Evolutionary conservation across 1,140 invertebrate genomes (phyloP), one percentile per base, ranked within the genome.

Genomic region (Drosophila prosaltans): DNA sequence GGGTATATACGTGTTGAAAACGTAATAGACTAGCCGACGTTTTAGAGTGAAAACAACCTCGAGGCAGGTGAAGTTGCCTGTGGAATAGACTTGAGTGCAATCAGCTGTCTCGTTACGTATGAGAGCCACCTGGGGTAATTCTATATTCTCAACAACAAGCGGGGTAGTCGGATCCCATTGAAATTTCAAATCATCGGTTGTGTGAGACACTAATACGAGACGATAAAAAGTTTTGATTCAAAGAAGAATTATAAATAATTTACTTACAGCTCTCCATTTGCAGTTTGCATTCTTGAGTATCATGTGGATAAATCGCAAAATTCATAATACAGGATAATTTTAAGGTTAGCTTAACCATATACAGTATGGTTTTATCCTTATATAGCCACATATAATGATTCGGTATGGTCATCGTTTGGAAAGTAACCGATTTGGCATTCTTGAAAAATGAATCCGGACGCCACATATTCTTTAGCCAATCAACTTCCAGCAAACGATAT

Each of bases 351-450:
- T 97, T 97, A 45, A 97, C 96, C 96, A 97, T 97, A 84, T 97
- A 97, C 1, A 97, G 92, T 64, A 97, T 97, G 1, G 96, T 97
- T 92, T 97, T 97, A 88, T 97, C 96, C 91, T 97, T 97, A 91
- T 97, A 97, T 9, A 97, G 92, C 97, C 97, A 97, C 77, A 97
- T 94, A 78, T 97, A 97, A 89, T 98, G 97, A 93, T 98, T 98
- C 0, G 97, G 97, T 74, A 98, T 97, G 51, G 97, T 98, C 97
- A 98, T 98, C 0, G 97, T 97, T 92, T 98, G 97, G 89, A 98
- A 98, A 2, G 97, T 98, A 0, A 98, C 97, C 7, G 96, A 96
- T 92, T 98, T 98, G 39, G 97, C 97, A 91, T 97, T 97, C 91
- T 97, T 97, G 92, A 97, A 97, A 92, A 97, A 97, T 0, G 96